phyloP scores from a whole-genome alignment of 1,140 invertebrate genomes.

The Sycophila sp. region DNA sequence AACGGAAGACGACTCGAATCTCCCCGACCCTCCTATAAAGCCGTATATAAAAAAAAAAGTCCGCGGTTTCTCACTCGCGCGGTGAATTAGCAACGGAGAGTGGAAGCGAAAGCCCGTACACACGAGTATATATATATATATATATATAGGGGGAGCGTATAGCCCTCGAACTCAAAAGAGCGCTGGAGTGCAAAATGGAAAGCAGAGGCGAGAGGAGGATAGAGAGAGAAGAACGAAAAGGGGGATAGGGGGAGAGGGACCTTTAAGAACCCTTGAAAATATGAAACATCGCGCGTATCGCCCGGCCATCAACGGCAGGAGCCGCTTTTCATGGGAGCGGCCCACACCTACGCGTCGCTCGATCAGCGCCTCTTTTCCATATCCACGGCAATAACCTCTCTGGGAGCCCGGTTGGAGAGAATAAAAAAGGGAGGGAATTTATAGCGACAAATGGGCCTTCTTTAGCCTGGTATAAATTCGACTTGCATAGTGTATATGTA shows the following conservation, averaged over 20 bases:
- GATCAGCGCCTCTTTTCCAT: not conserved
- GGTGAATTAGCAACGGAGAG: conserved; percentile 23
- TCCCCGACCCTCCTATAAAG: too few relatives aligned
- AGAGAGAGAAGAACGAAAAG: too few relatives aligned
- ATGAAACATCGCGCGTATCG: conserved; percentile 45
- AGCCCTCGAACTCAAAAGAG: conserved; percentile 1
- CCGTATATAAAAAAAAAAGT: too few relatives aligned
- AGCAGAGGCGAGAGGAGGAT: not conserved
- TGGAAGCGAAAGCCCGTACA: not conserved
- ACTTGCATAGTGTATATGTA: not conserved
- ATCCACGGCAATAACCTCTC: conserved; percentile 4
- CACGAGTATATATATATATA: too few relatives aligned
- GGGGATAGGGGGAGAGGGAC: conserved; percentile 4
- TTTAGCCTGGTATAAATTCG: not conserved
- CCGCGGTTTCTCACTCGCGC: not conserved
- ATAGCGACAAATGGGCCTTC: conserved; percentile 3
- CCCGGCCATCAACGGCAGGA: conserved; percentile 40
- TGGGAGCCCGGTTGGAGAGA: not conserved
- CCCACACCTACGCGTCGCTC: not conserved
- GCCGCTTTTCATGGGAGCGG: conserved; percentile 22
- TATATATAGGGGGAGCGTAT: not conserved
- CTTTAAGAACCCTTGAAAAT: conserved; percentile 38
- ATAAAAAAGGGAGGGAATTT: not conserved
- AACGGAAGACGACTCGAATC: too few relatives aligned
- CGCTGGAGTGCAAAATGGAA: conserved; percentile 20